Evolutionary conservation across 35 echinoderm and acorn worm genomes (phyloP).

Genomic region (Nesometra sesokonis): DNA sequence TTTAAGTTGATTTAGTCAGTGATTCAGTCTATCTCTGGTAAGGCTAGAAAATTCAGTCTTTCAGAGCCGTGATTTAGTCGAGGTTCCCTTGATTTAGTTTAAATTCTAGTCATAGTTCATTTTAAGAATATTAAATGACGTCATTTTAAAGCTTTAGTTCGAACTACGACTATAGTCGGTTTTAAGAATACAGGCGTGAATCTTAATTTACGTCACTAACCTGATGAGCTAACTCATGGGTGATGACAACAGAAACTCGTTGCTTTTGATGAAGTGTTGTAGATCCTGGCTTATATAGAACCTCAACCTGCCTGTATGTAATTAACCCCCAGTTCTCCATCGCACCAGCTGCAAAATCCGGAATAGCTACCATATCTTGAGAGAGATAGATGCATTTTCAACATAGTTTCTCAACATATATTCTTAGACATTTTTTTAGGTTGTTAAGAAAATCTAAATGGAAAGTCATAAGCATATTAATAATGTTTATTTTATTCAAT

Average conservation of each 20-base stretch:
- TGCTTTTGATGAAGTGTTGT: slow-evolving; percentile 27
- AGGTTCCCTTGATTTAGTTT: too few relatives aligned
- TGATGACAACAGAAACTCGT: slow-evolving; percentile 51
- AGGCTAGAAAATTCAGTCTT: too few relatives aligned
- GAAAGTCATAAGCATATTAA: too few relatives aligned
- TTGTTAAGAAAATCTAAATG: background rate
- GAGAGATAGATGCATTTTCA: background rate
- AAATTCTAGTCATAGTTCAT: too few relatives aligned
- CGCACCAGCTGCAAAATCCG: slow-evolving; percentile 71
- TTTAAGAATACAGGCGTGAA: too few relatives aligned
- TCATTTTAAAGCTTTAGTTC: too few relatives aligned
- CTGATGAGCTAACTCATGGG: slow-evolving; percentile 93
- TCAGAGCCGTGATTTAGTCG: too few relatives aligned
- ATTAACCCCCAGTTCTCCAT: slow-evolving; percentile 98
- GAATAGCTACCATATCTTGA: slow-evolving; percentile 91
- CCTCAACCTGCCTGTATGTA: slow-evolving; percentile 52
- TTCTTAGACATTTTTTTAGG: background rate
- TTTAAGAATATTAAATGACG: too few relatives aligned
- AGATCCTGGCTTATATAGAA: slow-evolving; percentile 54
- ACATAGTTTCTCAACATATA: background rate
- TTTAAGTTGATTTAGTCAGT: too few relatives aligned
- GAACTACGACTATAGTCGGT: too few relatives aligned
- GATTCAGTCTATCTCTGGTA: too few relatives aligned
- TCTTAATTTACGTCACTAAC: slow-evolving; percentile 32
- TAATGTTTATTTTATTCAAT: too few relatives aligned